Evolutionary conservation across 2,113 vertebrate genomes (phyloP).

Genomic region (Misgurnus anguillicaudatus): DNA sequence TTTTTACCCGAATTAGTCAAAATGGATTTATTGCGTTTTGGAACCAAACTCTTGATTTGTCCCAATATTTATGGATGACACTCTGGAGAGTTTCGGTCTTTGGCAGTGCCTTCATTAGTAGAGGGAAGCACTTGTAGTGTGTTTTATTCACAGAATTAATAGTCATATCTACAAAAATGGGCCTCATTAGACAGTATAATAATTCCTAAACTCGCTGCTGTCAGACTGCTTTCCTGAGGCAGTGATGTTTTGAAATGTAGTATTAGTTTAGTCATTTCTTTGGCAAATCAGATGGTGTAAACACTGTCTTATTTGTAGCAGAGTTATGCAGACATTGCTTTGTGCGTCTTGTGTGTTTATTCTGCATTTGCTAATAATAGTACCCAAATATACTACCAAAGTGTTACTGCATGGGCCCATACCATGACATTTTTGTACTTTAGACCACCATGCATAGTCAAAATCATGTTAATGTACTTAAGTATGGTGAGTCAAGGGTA

Average conservation of each 20-base stretch:
- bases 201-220: background rate
- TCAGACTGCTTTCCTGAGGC: background rate
- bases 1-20: too few species aligned
- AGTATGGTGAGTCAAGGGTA: too few species aligned
- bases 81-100: background rate
- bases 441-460: too few species aligned
- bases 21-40: too few species aligned
- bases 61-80: too few species aligned
- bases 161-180: background rate
- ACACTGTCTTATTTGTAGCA: background rate
- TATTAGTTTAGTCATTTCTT: constrained; percentile 26
- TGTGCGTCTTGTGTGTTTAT: constrained; percentile 9
- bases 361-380: background rate
- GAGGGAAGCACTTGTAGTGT: background rate
- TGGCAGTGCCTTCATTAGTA: background rate
- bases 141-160: constrained; percentile 5
- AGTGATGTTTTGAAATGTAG: constrained; percentile 16
- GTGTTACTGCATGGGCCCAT: too few species aligned
- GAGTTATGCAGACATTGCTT: constrained; percentile 17
- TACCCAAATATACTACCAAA: too few species aligned
- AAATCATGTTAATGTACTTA: too few species aligned
- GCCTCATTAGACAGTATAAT: background rate
- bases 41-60: too few species aligned
- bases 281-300: background rate
- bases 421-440: too few species aligned